These are phyloP conservation scores for Lemur catta DNA, from an alignment of 2,797 vertebrate species.

Conservation along the genomic window DNA sequence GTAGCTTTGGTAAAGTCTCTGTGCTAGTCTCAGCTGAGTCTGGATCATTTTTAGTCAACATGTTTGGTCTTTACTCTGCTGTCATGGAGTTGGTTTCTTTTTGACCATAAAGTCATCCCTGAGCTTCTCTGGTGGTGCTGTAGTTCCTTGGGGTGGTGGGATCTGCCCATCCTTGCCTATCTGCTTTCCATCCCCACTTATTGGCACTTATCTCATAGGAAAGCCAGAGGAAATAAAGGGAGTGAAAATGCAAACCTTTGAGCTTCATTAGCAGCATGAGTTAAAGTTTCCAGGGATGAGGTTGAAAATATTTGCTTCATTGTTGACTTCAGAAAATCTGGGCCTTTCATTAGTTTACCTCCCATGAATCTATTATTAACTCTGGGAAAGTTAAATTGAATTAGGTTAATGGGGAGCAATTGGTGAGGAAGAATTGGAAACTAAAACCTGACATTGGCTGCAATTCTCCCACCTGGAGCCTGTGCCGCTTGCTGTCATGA, in stretches of 20 bases:
- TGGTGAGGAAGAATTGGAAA: background rate
- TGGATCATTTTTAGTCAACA: background rate
- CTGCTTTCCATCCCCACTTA: background rate
- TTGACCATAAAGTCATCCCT: background rate
- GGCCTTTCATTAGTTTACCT: background rate
- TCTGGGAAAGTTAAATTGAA: constrained; percentile 2
- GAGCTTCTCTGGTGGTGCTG: background rate
- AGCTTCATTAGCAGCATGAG: background rate
- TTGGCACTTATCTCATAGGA: background rate
- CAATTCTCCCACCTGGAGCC: background rate
- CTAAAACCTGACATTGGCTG: background rate
- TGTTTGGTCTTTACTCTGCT: background rate
- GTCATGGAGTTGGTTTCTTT: background rate
- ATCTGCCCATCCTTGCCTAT: background rate
- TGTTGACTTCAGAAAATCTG: constrained; percentile 18
- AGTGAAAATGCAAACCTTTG: background rate
- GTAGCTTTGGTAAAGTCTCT: background rate
- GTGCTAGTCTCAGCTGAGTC: background rate
- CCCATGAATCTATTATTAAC: background rate
- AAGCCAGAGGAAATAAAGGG: background rate
- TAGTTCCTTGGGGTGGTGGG: background rate
- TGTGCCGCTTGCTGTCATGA: background rate
- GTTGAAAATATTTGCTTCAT: background rate
- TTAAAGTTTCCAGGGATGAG: background rate
- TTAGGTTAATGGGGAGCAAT: background rate